phyloP scores from a whole-genome alignment of 2,888 invertebrate species.

The Ormyrus labotus region DNA sequence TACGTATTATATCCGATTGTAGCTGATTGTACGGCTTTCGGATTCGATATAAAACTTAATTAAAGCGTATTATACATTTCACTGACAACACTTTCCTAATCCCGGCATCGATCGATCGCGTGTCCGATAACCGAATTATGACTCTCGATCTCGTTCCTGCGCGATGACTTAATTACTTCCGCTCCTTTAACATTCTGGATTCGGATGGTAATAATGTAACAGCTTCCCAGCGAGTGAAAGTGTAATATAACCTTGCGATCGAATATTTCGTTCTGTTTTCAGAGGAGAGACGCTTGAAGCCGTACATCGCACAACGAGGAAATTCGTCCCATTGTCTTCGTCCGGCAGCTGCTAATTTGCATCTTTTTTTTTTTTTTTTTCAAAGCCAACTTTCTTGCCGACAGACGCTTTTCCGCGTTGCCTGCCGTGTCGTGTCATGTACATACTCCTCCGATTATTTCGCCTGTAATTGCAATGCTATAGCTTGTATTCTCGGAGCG shows the following conservation, averaged over 20 bases:
- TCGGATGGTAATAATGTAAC: conserved; percentile 58
- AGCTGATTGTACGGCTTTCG: too few species aligned
- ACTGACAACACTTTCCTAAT: background rate
- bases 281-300: conserved; percentile 15
- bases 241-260: conserved; percentile 60
- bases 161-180: conserved; percentile 56
- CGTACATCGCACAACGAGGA: conserved; percentile 17
- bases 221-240: conserved; percentile 62
- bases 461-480: too few species aligned
- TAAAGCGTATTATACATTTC: background rate
- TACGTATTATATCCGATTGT: too few species aligned
- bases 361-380: conserved; percentile 24
- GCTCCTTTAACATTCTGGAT: conserved; percentile 57
- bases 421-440: conserved; percentile 35
- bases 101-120: background rate
- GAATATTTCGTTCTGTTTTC: conserved; percentile 54
- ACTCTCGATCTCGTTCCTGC: conserved; percentile 29
- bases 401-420: conserved; percentile 28
- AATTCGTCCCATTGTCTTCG: conserved; percentile 39
- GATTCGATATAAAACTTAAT: too few species aligned
- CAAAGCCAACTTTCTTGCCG: conserved; percentile 39
- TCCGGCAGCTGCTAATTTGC: conserved; percentile 1
- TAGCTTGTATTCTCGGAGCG: too few species aligned
- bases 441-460: conserved; percentile 19
- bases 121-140: conserved; percentile 14